Evolutionary conservation across 2,888 invertebrate species (phyloP), one percentile per base, ranked within the genome.

Genomic region (Eupithecia vulgata): DNA sequence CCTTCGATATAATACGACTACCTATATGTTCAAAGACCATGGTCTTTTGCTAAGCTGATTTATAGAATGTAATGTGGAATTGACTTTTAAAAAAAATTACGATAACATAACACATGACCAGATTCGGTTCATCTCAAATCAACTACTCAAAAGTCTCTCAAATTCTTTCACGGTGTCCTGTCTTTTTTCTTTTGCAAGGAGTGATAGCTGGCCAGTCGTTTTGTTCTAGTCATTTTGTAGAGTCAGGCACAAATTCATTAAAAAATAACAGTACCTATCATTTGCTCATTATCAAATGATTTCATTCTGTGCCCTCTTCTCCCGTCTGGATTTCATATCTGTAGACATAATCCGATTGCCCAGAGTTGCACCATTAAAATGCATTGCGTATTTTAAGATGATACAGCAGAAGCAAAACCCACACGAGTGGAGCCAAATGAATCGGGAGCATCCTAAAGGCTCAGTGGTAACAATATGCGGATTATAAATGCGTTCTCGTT

Each of bases 351-450:
- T 93, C 93, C 88, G 80, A 82, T 84, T 85, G 86, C 87, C 86
- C 87, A 86, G 85, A 84, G 85, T 83, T 85, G 82, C 83, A 84
- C 87, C 87, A 91, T 91, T 91, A 89, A 88, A 90, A 90, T 85
- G 89, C 80, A 82, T 83, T 80, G 78, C 79, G 81, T 83, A 83
- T 85, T 81, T 83, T 80, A 84, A 81, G 79, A 78, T 75, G 73
- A 76, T 70, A 70, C 80, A 68, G 64, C 78, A 76, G 70, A 79
- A 68, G 67, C 77, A 76, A 79, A 79, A 74, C 75, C 75, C 75
- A 73, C 72, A 72, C 72, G 57, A 67, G 35, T 25, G 40, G 69
- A 74, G 69, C 74, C 68, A 72, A 76, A 76, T 76, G 76, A 72
- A 76, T 76, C 73, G 72, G 52, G 71, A 68, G 76, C 74, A 76